Conservation (phyloP, 2,113 vertebrate genomes). For the Amia ocellicauda region DNA sequence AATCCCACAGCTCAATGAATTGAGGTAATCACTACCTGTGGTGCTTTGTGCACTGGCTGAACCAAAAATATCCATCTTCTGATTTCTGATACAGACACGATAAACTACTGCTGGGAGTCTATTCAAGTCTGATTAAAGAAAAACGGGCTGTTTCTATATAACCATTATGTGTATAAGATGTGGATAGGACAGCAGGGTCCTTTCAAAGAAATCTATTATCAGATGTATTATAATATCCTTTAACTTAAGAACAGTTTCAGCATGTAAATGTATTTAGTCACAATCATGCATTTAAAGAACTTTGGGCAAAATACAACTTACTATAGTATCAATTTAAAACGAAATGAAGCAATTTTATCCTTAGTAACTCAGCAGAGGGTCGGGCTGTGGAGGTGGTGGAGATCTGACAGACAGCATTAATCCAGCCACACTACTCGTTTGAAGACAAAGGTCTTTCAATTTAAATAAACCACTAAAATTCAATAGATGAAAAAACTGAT, state of each 20-base stretch:
- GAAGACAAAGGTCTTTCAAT: slow-evolving; percentile 46
- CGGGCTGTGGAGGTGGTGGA: slow-evolving; percentile 27
- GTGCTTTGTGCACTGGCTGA: slow-evolving; percentile 32
- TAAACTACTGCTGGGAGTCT: slow-evolving; percentile 39
- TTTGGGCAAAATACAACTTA: slow-evolving; percentile 19
- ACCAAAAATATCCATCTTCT: slow-evolving; percentile 36
- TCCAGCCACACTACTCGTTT: slow-evolving; percentile 27
- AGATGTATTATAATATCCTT: slow-evolving; percentile 13
- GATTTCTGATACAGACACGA: slow-evolving; percentile 38
- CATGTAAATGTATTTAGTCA: slow-evolving; percentile 5
- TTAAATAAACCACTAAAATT: slow-evolving; percentile 52
- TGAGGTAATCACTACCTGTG: slow-evolving; percentile 37
- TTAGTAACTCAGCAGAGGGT: slow-evolving; percentile 13
- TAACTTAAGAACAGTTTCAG: neutral
- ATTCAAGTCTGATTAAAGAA: slow-evolving; percentile 34
- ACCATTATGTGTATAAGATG: slow-evolving; percentile 37
- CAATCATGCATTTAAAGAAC: slow-evolving; percentile 4
- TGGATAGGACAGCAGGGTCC: slow-evolving; percentile 28
- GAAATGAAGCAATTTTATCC: slow-evolving; percentile 9
- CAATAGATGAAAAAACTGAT: slow-evolving; percentile 41
- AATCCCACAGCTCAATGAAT: slow-evolving; percentile 24
- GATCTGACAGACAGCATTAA: slow-evolving; percentile 33
- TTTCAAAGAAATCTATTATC: slow-evolving; percentile 35
- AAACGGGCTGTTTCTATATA: slow-evolving; percentile 34
- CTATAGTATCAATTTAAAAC: slow-evolving; percentile 15